Evolutionary conservation across 2,888 invertebrate species (phyloP), one percentile per base, ranked within the genome.

Genomic region (Sarcophaga variegata): DNA sequence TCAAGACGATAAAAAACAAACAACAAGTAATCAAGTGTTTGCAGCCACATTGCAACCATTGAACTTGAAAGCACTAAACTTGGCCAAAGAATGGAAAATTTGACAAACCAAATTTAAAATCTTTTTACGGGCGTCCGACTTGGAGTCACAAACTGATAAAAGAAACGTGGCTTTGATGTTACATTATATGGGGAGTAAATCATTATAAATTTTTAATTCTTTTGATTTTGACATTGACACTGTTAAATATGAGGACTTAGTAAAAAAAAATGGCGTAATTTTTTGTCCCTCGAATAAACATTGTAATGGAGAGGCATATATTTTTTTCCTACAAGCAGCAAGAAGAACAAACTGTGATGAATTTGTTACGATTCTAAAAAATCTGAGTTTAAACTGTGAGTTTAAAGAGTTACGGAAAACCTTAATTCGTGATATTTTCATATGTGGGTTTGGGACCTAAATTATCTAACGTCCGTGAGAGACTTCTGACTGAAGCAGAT

Each of bases 191-290:
- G 74, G 81, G 49, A 76, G 75, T 12, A 75, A 74, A 22, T 74
- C 75, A 75, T 49, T 81, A 22, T 75, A 81, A 76, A 81, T 70
- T 27, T 81, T 81, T 6, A 81, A 70, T 69, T 76, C 81, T 5
- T 76, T 81, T 63, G 81, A 81, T 69, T 47, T 72, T 54, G 80
- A 80, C 45, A 66, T 74, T 14, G 74, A 81, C 63, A 81, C 12
- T 8, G 81, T 81, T 8, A 81, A 75, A 69, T 81, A 79, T 59
- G 81, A 63, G 12, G 81, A 76, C 14, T 25, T 75, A 20, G 75
- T 75, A 22, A 63, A 60, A n/a, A n/a, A 69, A 76, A 76, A 76
- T 76, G 70, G 76, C 70, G 47, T 10, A n/a, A 49, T 75, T 69
- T 69, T 81, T 75, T 49, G 27, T 54, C 20, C 75, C 62, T 22